These are phyloP conservation scores for Percopsis omiscomaycus DNA, from an alignment of 2,797 vertebrate species.

Conservation along the genomic window DNA sequence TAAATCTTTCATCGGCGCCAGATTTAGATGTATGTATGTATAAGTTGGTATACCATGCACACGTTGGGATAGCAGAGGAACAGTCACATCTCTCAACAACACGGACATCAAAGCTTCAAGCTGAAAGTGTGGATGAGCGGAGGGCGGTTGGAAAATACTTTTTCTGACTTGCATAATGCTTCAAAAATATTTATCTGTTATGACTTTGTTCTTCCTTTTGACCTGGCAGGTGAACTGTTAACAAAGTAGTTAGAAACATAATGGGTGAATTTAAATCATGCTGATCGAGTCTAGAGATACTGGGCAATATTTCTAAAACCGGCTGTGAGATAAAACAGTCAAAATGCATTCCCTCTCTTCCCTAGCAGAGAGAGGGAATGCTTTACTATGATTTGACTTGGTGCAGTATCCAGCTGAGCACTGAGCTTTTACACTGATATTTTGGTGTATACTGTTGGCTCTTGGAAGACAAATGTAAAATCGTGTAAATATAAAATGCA, in stretches of 20 bases:
- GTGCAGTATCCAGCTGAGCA: too few relatives aligned
- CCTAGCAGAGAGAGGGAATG: too few relatives aligned
- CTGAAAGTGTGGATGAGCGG: conserved; percentile 54
- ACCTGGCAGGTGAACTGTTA: conserved; percentile 41
- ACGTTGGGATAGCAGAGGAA: conserved; percentile 47
- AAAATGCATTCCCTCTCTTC: too few relatives aligned
- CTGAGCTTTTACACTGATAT: conserved; percentile 20
- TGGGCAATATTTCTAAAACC: too few relatives aligned
- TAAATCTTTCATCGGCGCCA: conserved; percentile 52
- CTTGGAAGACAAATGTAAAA: conserved; percentile 12
- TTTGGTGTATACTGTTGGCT: conserved; percentile 22
- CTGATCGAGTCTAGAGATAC: too few relatives aligned
- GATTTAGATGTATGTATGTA: conserved; percentile 50
- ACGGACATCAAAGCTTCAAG: conserved; percentile 68
- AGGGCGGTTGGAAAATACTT: conserved; percentile 46
- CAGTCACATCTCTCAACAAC: conserved; percentile 48
- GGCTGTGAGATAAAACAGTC: too few relatives aligned
- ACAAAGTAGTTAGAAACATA: not conserved
- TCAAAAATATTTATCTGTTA: conserved; percentile 43
- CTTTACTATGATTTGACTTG: too few relatives aligned
- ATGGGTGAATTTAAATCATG: too few relatives aligned
- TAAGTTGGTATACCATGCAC: conserved; percentile 28
- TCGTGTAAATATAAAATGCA: conserved; percentile 2
- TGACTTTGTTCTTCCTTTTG: conserved; percentile 37
- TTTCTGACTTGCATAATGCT: conserved; percentile 46